A percentile compares a stretch with the other conserved stretches of the same genome.
phyloP scores from a whole-genome alignment of 2,113 vertebrate species.

The Oryzias woworae region DNA sequence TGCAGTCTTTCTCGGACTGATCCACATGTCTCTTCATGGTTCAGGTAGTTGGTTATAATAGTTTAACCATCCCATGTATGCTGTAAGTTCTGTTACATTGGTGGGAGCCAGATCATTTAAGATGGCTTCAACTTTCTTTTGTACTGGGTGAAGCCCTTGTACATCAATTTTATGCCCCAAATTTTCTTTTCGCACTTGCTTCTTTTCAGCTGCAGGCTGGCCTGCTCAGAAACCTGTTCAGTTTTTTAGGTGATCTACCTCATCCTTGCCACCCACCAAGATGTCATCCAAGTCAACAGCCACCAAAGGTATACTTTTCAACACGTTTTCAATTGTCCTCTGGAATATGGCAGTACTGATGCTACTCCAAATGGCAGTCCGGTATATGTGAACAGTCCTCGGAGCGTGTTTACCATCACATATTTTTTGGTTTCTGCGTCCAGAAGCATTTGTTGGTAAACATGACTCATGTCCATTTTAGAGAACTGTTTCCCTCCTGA shows the following conservation, averaged over 20 bases:
- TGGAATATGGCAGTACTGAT: background rate
- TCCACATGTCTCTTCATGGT: no score
- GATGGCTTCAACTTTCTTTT: no score
- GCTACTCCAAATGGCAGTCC: background rate
- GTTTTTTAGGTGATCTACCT: background rate
- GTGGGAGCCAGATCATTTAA: no score
- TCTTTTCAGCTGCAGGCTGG: no score
- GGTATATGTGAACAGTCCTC: background rate
- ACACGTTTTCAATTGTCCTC: background rate
- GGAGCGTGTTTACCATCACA: background rate
- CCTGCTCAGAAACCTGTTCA: background rate
- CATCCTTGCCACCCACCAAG: background rate
- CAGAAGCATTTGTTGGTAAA: background rate
- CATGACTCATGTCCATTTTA: background rate
- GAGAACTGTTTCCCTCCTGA: background rate
- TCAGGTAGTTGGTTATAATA: no score
- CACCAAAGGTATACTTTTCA: background rate
- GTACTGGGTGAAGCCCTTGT: no score
- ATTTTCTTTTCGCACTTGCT: no score
- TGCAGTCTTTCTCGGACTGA: no score
- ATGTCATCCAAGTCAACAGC: background rate
- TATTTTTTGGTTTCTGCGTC: conserved; percentile 2
- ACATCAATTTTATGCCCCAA: no score
- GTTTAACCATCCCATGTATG: no score
- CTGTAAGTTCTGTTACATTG: no score